These are phyloP conservation scores for Anoplolepis gracilipes DNA, from an alignment of 1,140 invertebrate species.

Conservation along the genomic window DNA sequence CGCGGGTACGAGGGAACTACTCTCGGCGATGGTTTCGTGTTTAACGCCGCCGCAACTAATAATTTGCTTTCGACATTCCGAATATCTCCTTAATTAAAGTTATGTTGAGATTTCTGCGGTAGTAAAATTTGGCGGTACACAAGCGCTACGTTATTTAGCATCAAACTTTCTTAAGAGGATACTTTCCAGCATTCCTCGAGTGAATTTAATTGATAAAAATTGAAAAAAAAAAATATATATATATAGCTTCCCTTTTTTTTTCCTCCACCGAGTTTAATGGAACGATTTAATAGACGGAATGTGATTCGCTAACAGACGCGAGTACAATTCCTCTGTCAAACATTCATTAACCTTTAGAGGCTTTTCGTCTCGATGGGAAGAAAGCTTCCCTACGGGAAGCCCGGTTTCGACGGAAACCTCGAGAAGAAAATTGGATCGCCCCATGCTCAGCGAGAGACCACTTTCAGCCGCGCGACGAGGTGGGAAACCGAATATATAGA, in stretches of 20 bases:
- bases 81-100: conserved; percentile 52
- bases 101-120: neutral
- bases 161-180: neutral
- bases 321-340: conserved; percentile 22
- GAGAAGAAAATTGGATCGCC: conserved; percentile 48
- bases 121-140: conserved; percentile 46
- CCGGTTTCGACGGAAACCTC: conserved; percentile 34
- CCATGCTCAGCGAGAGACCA: conserved; percentile 48
- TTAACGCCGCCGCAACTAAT: conserved; percentile 36
- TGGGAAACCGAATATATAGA: conserved; percentile 63
- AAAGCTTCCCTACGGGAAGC: conserved; percentile 26
- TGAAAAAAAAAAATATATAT: neutral
- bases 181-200: neutral
- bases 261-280: neutral
- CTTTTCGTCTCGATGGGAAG: conserved; percentile 26
- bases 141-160: conserved; percentile 37
- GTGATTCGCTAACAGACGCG: neutral
- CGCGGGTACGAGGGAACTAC: neutral
- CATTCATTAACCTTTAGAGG: conserved; percentile 42
- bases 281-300: conserved; percentile 7
- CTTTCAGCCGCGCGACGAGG: conserved; percentile 45
- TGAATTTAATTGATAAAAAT: conserved; percentile 28
- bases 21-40: neutral
- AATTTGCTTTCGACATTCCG: conserved; percentile 53
- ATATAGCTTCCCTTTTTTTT: no score